Base-by-base conservation (phyloP, 2,888 invertebrate genomes). In the Drosophila putrida region DNA sequence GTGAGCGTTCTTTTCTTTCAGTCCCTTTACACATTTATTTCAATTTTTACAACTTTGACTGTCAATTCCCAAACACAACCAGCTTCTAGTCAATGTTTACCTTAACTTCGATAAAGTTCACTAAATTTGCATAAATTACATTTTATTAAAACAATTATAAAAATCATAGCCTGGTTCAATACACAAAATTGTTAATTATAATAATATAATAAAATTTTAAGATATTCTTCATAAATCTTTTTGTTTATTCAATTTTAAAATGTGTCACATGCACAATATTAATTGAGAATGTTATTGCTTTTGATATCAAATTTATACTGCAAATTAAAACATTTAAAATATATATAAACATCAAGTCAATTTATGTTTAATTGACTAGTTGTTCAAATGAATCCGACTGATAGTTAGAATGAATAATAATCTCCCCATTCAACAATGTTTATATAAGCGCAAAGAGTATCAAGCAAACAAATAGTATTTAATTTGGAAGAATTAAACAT, bases 1-100 rank as follows among this genome's bases (percentile, higher is more conserved):
- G 60, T 66, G 65, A 41, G 36, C 43, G n/a, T 46, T 50, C 46
- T 27, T 57, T 44, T 51, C 59, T 33, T 69, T 78, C 77, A 72
- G 85, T 83, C 81, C 86, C 86, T 81, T 72, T 75, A 83, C 88
- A 84, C 77, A 87, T 80, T 81, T 84, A 80, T 73, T 80, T 82
- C 74, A 78, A 83, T 88, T 80, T 77, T 79, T 74, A 79, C 73
- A 73, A 53, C 80, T 61, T 69, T 47, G 50, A 63, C 59, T 68
- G 71, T 54, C 41, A 43, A 75, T 69, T 72, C 73, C 74, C 72
- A 57, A 39, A 49, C 68, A 55, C 39, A 58, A 47, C 6, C 13
- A 4, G 20, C 31, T 10, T 13, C 15, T 36, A 15, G 15, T 38
- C 28, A 38, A 58, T 39, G 8, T 11, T 36, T 13, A 8, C n/a